phyloP scores from a whole-genome alignment of 1,140 invertebrate species.

The Triops cancriformis region DNA sequence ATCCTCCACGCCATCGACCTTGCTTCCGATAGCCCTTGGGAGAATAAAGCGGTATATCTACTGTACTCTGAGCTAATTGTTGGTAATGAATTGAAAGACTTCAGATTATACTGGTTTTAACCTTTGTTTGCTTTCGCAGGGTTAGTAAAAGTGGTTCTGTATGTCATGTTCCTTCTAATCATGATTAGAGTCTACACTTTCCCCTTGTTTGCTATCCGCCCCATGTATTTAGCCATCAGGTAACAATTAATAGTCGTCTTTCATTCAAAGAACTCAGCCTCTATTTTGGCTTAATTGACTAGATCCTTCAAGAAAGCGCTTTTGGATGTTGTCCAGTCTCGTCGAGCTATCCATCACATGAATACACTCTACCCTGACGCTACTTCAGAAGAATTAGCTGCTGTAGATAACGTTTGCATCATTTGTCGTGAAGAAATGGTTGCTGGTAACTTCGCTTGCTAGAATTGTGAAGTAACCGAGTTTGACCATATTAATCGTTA shows the following conservation, averaged over 20 bases:
- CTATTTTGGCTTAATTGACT: slow-evolving; percentile 22
- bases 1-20: slow-evolving; percentile 86
- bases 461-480: slow-evolving; percentile 14
- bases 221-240: slow-evolving; percentile 97
- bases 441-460: slow-evolving; percentile 41
- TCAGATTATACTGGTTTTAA: background rate
- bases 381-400: slow-evolving; percentile 82
- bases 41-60: slow-evolving; percentile 96
- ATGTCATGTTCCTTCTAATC: slow-evolving; percentile 86
- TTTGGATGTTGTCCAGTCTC: slow-evolving; percentile 93
- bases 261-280: background rate
- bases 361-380: slow-evolving; percentile 96
- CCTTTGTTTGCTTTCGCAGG: slow-evolving; percentile 39
- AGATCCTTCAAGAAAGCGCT: slow-evolving; percentile 96
- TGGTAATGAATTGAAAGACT: slow-evolving; percentile 52
- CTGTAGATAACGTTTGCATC: slow-evolving; percentile 96
- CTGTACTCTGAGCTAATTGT: slow-evolving; percentile 94
- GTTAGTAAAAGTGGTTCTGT: slow-evolving; percentile 75
- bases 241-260: slow-evolving; percentile 39
- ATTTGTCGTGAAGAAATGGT: slow-evolving; percentile 94
- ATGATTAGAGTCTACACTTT: slow-evolving; percentile 97
- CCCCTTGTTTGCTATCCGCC: slow-evolving; percentile 94
- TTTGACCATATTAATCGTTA: slow-evolving; percentile 35
- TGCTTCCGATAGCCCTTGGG: slow-evolving; percentile 94
- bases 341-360: slow-evolving; percentile 95